Conservation (phyloP, 2,888 invertebrate species). For the Papilio demoleus region DNA sequence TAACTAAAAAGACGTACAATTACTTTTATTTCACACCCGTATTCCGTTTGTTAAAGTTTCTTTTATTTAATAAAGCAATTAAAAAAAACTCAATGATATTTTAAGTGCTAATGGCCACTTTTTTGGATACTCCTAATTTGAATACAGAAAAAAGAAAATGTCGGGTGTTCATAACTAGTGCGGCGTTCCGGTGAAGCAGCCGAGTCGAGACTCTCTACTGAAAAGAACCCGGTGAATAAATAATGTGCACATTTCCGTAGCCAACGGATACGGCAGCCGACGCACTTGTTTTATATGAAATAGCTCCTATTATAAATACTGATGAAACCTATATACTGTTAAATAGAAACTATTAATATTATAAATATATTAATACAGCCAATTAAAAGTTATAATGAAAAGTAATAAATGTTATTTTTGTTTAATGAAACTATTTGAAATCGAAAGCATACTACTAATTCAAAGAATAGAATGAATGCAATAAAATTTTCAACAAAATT, state of each 20-base stretch:
- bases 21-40: no score
- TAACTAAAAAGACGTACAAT: no score
- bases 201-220: constrained; percentile 37
- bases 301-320: constrained; percentile 36
- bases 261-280: constrained; percentile 28
- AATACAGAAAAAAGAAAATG: constrained; percentile 32
- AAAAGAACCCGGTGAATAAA: constrained; percentile 41
- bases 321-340: constrained; percentile 38
- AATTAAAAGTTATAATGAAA: no score
- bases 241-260: constrained; percentile 40
- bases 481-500: no score
- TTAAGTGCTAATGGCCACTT: constrained; percentile 3
- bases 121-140: constrained; percentile 32
- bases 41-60: no score
- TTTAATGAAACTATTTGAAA: no score
- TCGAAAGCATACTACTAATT: no score
- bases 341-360: neutral
- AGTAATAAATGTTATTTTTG: no score
- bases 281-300: constrained; percentile 37
- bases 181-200: constrained; percentile 36
- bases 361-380: no score
- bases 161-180: constrained; percentile 39
- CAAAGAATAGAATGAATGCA: no score
- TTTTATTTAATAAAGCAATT: neutral
- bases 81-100: constrained; percentile 1